These are phyloP conservation scores for Synanthedon myopaeformis DNA, from an alignment of 2,888 invertebrate genomes.

Conservation along the genomic window DNA sequence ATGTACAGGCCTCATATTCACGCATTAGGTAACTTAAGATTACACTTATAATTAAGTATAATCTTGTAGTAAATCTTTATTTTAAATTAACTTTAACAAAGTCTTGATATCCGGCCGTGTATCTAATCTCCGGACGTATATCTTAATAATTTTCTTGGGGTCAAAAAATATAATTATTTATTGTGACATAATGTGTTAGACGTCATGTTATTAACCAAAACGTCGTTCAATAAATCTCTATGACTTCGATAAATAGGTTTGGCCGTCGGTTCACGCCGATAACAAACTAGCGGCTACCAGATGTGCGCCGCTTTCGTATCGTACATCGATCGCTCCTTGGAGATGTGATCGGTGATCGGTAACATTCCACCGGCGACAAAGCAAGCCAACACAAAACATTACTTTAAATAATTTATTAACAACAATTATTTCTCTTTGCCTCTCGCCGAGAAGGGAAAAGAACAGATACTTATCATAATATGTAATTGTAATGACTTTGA, in stretches of 20 bases:
- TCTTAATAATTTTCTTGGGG: constrained; percentile 9
- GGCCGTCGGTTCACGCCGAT: constrained; percentile 42
- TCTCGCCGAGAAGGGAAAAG: constrained; percentile 3
- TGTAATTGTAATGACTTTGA: constrained; percentile 1
- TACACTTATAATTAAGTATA: too few species aligned
- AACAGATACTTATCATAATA: constrained; percentile 1
- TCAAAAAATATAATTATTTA: constrained; percentile 27
- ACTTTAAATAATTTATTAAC: constrained; percentile 44
- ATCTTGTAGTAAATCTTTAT: too few species aligned
- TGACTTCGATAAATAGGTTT: constrained; percentile 55
- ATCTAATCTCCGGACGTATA: too few species aligned
- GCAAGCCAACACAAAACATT: constrained; percentile 44
- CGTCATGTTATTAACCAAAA: constrained; percentile 42
- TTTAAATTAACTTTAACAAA: too few species aligned
- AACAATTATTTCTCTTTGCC: constrained; percentile 25
- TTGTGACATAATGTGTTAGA: constrained; percentile 38
- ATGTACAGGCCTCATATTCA: not conserved
- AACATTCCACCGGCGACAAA: constrained; percentile 38
- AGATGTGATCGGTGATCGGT: constrained; percentile 41
- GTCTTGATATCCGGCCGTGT: too few species aligned
- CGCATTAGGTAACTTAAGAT: not conserved
- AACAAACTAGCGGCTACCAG: constrained; percentile 48
- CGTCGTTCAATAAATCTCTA: constrained; percentile 44
- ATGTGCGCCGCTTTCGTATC: constrained; percentile 38
- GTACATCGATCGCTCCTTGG: constrained; percentile 31